Base-by-base conservation (phyloP, 2,113 vertebrate species). In the Pseudorectes ferrugineus region DNA sequence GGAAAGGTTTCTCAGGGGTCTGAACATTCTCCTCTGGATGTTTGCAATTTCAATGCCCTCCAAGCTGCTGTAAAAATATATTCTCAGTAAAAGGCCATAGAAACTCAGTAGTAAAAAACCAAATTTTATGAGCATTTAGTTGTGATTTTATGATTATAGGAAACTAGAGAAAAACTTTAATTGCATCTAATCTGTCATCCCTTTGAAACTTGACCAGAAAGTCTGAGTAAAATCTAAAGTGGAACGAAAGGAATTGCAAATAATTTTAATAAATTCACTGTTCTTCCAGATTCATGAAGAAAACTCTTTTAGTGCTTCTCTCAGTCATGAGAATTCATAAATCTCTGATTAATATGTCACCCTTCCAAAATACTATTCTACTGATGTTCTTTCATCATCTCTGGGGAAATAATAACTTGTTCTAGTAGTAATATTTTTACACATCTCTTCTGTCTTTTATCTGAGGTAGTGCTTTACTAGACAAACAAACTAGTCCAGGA, bases 11-110 rank as follows among this genome's bases (percentile, higher is more conserved):
- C 93, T 97, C 29, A 99, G 98, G 35, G 98, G 98, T 80, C 97
- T 98, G 96, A 99, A 99, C 99, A 99, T 99, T 95, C 98, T 98
- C 75, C 98, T 98, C 73, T 99, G 99, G 93, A 99, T 99, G 97
- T 99, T 98, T 80, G 96, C 92, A 92, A 99, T 99, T 97, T 99
- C 99, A 84, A 99, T 98, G 82, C 99, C 99, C 76, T 99, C 99
- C 78, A 99, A 98, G 95, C 98, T 99, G 96, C 99, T 99, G 94
- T 86, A 97, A 97, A 94, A 67, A 96, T 48, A 97, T n/a, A 97
- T 58, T 92, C 61, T 95, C 71, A 74, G 43, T 96, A 80, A 68
- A 93, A 93, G 24, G 51, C 45, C 33, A 82, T 5, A 57, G 36
- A 78, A 95, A 91, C 59, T 35, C 51, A 7, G 18, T 29, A 58